Evolutionary conservation across 2,888 invertebrate species (phyloP).

Genomic region (Heliconius aoede): DNA sequence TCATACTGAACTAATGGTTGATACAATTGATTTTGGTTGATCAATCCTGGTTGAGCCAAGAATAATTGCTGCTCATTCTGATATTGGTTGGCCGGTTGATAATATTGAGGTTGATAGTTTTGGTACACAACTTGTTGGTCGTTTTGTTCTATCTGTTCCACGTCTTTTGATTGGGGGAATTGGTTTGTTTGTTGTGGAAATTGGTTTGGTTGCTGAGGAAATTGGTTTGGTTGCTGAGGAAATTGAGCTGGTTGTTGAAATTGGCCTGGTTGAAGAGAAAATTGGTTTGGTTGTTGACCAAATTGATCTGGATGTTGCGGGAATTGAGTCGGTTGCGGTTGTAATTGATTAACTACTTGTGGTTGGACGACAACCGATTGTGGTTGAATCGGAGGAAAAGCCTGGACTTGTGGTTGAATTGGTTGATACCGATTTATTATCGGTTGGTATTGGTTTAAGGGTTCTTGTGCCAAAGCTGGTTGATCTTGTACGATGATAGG

Average conservation of each 20-base stretch:
- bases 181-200: conserved; percentile 46
- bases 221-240: conserved; percentile 36
- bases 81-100: conserved; percentile 47
- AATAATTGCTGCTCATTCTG: conserved; percentile 48
- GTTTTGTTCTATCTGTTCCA: conserved; percentile 46
- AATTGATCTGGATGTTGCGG: conserved; percentile 45
- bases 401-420: conserved; percentile 45
- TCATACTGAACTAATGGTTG: conserved; percentile 48
- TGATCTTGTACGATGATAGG: conserved; percentile 55
- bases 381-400: conserved; percentile 56
- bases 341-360: conserved; percentile 51
- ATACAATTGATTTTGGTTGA: conserved; percentile 52
- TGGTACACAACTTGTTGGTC: conserved; percentile 48
- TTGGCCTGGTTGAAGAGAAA: conserved; percentile 47
- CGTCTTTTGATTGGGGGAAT: conserved; percentile 46
- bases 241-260: conserved; percentile 45
- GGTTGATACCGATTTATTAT: conserved; percentile 51
- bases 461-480: conserved; percentile 48
- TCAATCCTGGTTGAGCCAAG: conserved; percentile 48
- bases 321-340: conserved; percentile 46
- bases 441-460: conserved; percentile 53
- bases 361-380: conserved; percentile 58
- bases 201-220: conserved; percentile 43
- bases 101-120: conserved; percentile 52
- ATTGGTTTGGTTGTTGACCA: conserved; percentile 35